Evolutionary conservation across 2,113 vertebrate genomes (phyloP).

Genomic region (Hiodon alosoides): DNA sequence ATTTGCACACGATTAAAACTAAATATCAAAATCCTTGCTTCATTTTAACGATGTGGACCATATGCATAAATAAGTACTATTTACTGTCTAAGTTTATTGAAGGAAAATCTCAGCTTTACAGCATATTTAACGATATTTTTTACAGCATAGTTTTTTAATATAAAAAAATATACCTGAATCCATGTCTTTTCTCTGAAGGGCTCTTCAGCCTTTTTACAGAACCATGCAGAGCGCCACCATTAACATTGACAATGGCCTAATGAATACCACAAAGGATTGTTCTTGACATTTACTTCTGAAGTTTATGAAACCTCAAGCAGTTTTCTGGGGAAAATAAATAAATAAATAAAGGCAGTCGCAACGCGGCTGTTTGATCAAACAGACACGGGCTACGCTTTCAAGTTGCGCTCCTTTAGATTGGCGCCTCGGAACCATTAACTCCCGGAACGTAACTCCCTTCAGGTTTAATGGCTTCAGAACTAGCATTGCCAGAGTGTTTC

Average conservation of each 20-base stretch:
- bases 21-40: too few species aligned
- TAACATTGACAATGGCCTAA: slow-evolving; percentile 17
- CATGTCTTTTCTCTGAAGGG: slow-evolving; percentile 1
- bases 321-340: slow-evolving; percentile 37
- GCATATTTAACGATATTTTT: neutral
- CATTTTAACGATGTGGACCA: neutral
- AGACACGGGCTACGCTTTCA: slow-evolving; percentile 61
- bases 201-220: neutral
- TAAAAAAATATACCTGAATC: neutral
- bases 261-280: slow-evolving; percentile 43
- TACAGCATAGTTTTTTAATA: too few species aligned
- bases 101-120: neutral
- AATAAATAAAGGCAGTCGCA: slow-evolving; percentile 3
- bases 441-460: slow-evolving; percentile 39
- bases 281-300: slow-evolving; percentile 48
- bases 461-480: slow-evolving; percentile 40
- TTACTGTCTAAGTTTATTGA: neutral
- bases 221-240: neutral
- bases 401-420: slow-evolving; percentile 49
- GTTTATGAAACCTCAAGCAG: slow-evolving; percentile 53
- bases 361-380: slow-evolving; percentile 43
- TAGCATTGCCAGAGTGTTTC: slow-evolving; percentile 64
- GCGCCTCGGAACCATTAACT: slow-evolving; percentile 53
- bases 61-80: neutral
- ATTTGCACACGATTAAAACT: too few species aligned